Evolutionary conservation across 1,140 invertebrate species (phyloP).

Genomic region (Zelostemma sp.): DNA sequence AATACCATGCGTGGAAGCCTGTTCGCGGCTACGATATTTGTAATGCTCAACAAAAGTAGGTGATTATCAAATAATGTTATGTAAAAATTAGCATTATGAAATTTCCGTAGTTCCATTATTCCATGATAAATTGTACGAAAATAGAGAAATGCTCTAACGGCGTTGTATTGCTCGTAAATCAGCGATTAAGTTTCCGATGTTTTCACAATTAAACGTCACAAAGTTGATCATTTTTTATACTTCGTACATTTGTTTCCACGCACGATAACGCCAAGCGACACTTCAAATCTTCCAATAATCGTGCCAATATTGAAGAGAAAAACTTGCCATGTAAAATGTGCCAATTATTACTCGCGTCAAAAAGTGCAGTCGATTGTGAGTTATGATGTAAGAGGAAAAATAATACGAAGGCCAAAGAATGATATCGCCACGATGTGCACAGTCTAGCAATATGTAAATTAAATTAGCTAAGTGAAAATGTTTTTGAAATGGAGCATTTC

Average conservation of each 20-base stretch:
- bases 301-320: constrained; percentile 61
- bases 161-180: too few species aligned
- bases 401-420: constrained; percentile 22
- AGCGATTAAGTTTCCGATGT: too few species aligned
- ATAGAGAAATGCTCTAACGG: too few species aligned
- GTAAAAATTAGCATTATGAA: too few species aligned
- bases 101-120: too few species aligned
- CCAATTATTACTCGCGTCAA: constrained; percentile 55
- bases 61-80: too few species aligned
- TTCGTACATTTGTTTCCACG: background rate
- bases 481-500: constrained; percentile 19
- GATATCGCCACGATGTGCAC: constrained; percentile 22
- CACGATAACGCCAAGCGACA: constrained; percentile 34
- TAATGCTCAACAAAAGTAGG: too few species aligned
- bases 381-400: constrained; percentile 20
- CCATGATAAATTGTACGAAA: too few species aligned
- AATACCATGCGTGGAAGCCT: too few species aligned
- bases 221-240: background rate
- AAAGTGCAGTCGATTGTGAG: constrained; percentile 30
- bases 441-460: constrained; percentile 29
- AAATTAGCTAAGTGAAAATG: constrained; percentile 18
- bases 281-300: constrained; percentile 45
- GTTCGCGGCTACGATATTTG: too few species aligned
- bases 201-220: background rate
- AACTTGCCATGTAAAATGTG: constrained; percentile 66